Base-by-base conservation (phyloP, 2,888 invertebrate genomes). In the Tortricodes alternella region DNA sequence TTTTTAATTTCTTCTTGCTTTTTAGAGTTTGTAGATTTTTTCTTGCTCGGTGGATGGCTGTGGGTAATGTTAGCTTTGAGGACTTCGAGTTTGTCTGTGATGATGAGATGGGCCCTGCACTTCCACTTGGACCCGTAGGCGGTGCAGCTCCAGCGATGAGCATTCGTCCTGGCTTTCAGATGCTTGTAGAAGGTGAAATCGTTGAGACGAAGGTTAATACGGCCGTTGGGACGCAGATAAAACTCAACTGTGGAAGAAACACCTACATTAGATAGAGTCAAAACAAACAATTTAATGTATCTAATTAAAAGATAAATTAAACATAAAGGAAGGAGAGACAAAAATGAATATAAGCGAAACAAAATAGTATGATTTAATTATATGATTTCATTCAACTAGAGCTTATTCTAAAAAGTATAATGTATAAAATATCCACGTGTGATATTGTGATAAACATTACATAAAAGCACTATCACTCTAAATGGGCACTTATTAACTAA, bases 161-260 rank as follows among this genome's bases (percentile, higher is more conserved):
- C 86, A 60, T 86, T 83, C 34, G 73, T 75, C 29, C 85, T 78
- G 0, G 86, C 84, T 57, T 83, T 86, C 21, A 86, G 65, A 53
- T 89, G 88, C 60, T 88, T 87, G 77, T 87, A 89, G 70, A 85
- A 89, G 0, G 83, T 85, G 51, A 81, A 88, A 58, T 85, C 79
- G 64, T 88, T 88, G n/a, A 89, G 62, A 2, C 87, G 88, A 1
- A 88, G 76, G 56, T 85, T 86, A 57, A 85, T 78, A 16, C 83
- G 76, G 3, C 88, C 88, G 46, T 76, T 86, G 13, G 85, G 85
- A 15, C 87, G 86, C n/a, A 81, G 74, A 62, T 85, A 84, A 64
- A 88, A 88, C 60, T 85, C 82, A 13, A 77, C 83, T 78, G 80
- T 34, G 39, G 23, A 64, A 60, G 41, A 65, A 50, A 58, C 29